Evolutionary conservation across 1,140 invertebrate genomes (phyloP), one percentile per base, ranked within the genome.

Genomic region (Dinoponera quadriceps): DNA sequence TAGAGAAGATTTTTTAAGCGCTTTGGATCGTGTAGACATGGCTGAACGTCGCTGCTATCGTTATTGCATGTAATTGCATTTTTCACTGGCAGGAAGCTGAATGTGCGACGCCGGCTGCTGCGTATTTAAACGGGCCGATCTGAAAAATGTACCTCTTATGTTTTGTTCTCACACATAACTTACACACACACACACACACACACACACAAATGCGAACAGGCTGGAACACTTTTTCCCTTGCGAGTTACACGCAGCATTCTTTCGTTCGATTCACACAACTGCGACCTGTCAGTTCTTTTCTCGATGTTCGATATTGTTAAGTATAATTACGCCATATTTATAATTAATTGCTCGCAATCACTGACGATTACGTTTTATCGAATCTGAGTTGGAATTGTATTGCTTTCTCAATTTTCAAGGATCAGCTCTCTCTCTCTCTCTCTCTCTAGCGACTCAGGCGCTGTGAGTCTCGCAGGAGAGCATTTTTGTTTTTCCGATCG

Each of bases 21-120:
- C 80, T 71, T 83, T 87, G 59, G 4, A 9, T 20, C 69, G 29
- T 54, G 85, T 88, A 88, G 85, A 72, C 69, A 44, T 87, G 86
- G 74, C 86, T 88, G 86, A 87, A 87, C 29, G 55, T 81, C 83
- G 63, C 78, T 66, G 69, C 86, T 81, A 83, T 68, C 69, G 73
- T 83, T 83, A 69, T 84, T 87, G 86, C 86, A 88, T 88, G 86
- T 74, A 77, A 86, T 86, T 73, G 55, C 65, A 75, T 87, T 84
- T 77, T 68, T 62, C 44, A 71, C 51, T 75, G 57, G n/a, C 57
- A 63, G 65, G 44, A 83, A 69, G 51, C 38, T 85, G 38, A 69
- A 81, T 57, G 72, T 54, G 62, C 74, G 74, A 55, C 49, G 49
- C 20, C 33, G 22, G 33, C 74, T 80, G 51, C 51, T 57, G 33